Conservation (phyloP, 2,113 vertebrate genomes). For the Hoplias malabaricus region DNA sequence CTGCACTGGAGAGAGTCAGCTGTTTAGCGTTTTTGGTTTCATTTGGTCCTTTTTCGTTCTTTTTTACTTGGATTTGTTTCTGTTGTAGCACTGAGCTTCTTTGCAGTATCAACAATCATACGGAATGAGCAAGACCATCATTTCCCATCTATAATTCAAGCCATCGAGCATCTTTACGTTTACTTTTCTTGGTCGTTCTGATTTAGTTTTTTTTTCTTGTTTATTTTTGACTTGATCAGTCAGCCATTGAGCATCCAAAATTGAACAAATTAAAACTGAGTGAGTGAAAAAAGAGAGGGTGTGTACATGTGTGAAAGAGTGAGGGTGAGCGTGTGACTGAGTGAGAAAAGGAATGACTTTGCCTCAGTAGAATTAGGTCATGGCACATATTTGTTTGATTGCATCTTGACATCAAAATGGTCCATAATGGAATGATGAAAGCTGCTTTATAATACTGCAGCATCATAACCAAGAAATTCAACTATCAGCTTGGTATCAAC, state of each 20-base stretch:
- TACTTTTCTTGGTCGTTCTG: conserved; percentile 65
- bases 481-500: conserved; percentile 33
- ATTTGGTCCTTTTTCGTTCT: conserved; percentile 30
- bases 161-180: conserved; percentile 63
- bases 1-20: conserved; percentile 58
- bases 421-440: conserved; percentile 64
- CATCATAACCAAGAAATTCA: conserved; percentile 3
- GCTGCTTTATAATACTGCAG: conserved; percentile 35
- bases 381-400: conserved; percentile 38
- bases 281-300: neutral
- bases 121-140: conserved; percentile 70
- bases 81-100: conserved; percentile 68
- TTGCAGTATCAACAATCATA: conserved; percentile 68
- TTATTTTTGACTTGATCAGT: conserved; percentile 54
- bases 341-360: conserved; percentile 17
- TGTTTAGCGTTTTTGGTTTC: conserved; percentile 37
- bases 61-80: conserved; percentile 50
- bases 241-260: conserved; percentile 56
- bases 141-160: conserved; percentile 60
- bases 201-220: conserved; percentile 46
- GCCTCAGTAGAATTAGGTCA: conserved; percentile 26
- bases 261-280: conserved; percentile 42
- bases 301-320: conserved; percentile 14
- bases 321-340: conserved; percentile 4
- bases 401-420: conserved; percentile 50